A percentile compares a stretch with the other conserved stretches of the same genome.
phyloP scores from a whole-genome alignment of 2,888 invertebrate genomes.

The Watsonalla cultraria region DNA sequence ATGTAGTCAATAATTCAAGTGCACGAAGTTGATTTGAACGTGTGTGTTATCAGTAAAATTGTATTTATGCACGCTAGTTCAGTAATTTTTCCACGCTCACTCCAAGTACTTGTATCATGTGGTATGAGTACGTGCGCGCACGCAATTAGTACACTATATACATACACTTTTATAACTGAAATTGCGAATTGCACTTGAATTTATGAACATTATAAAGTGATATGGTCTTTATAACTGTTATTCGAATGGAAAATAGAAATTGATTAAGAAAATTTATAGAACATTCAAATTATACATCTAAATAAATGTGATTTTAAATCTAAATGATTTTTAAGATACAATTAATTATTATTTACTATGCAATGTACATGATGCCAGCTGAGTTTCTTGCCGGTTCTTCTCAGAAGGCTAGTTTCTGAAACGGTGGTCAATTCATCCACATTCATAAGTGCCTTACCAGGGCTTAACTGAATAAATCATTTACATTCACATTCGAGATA shows the following conservation, averaged over 20 bases:
- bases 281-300: no score
- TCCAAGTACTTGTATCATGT: neutral
- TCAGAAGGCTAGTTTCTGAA: no score
- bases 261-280: neutral
- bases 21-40: constrained; percentile 39
- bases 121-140: neutral
- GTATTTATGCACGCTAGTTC: constrained; percentile 41
- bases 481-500: no score
- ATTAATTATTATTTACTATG: no score
- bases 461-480: no score
- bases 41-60: constrained; percentile 51
- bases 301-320: neutral
- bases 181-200: no score
- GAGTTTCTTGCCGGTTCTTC: no score
- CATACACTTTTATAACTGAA: neutral
- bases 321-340: neutral
- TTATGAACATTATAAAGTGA: neutral
- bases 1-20: constrained; percentile 11
- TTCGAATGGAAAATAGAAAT: neutral
- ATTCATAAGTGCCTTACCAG: no score
- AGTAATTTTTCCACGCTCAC: constrained; percentile 16
- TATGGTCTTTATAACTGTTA: no score
- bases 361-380: no score
- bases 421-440: no score
- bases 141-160: neutral